Evolutionary conservation across 2,888 invertebrate genomes (phyloP), one percentile per base, ranked within the genome.

Genomic region (Vannuccia rotundouncinata): DNA sequence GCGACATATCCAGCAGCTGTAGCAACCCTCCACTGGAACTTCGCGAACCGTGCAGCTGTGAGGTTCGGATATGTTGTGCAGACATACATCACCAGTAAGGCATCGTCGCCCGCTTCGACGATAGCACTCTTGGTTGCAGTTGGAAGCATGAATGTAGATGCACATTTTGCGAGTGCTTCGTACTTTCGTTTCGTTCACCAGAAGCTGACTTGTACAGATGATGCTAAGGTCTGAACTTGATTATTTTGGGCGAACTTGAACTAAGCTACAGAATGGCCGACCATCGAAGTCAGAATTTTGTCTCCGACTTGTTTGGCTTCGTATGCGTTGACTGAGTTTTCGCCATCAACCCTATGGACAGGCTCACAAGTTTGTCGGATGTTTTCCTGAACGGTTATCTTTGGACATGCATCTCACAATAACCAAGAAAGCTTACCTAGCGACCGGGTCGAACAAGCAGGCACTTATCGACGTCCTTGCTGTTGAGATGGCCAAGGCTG

Each of bases 1-100:
- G 66, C 66, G 66, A 66, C 66, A 66, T 66, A 66, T 66, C 66
- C 66, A 66, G 66, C 66, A 66, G 66, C 66, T 66, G 66, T 66
- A 66, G 66, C 66, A 66, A 66, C 66, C 66, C 66, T 66, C 66
- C 66, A 27, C 66, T 66, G 66, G 66, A 66, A 66, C 66, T 66
- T 66, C 66, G 66, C 66, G 66, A 66, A 17, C 66, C 66, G 66
- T 66, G 66, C 66, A 66, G 66, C 66, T 66, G 66, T 66, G 66
- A 66, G 66, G 66, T 66, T 66, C 66, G 66, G 66, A 66, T 66
- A 66, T 66, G 66, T 66, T 66, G 66, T 66, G 66, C 66, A 66
- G 66, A 22, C 66, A 66, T 66, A 66, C 66, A 66, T 66, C 66
- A 66, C 66, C 66, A 66, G 66, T 27, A 66, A 66, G 66, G 66